Conservation (phyloP, 1,140 invertebrate species). For the Archegozetes longisetosus region DNA sequence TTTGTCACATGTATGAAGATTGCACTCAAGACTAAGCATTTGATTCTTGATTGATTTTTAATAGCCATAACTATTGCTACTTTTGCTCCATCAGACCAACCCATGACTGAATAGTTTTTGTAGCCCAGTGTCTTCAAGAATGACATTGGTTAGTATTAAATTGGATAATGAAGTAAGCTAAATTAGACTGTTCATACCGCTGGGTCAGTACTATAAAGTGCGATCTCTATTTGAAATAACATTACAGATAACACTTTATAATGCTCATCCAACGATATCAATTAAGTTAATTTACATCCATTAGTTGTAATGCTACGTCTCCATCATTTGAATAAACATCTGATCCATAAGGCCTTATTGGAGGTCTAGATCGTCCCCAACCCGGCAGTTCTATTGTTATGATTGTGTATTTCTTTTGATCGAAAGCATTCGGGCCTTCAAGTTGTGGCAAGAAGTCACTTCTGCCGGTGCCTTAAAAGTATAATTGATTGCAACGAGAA, state of each 20-base stretch:
- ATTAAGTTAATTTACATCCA: no score
- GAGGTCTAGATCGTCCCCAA: constrained; percentile 12
- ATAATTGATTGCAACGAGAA: no score
- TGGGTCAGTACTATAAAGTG: no score
- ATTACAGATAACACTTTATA: no score
- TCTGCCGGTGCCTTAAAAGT: constrained; percentile 7
- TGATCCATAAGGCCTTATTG: constrained; percentile 10
- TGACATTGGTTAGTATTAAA: no score
- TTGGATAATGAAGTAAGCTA: neutral
- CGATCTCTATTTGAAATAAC: no score
- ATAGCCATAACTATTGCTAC: constrained; percentile 13
- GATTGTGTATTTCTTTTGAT: constrained; percentile 8
- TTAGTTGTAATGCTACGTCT: neutral
- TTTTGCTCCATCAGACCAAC: constrained; percentile 17
- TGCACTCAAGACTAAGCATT: constrained; percentile 5
- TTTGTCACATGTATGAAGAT: neutral
- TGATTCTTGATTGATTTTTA: constrained; percentile 10
- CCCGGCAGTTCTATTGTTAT: constrained; percentile 14
- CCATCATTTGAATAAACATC: constrained; percentile 12
- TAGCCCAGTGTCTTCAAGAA: constrained; percentile 13
- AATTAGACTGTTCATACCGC: no score
- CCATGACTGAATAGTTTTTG: constrained; percentile 11
- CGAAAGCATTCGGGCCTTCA: constrained; percentile 1
- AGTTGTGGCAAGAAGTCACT: constrained; percentile 12
- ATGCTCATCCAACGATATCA: no score